These are phyloP conservation scores for Polyploca ridens DNA, from an alignment of 2,888 invertebrate species.

Conservation along the genomic window DNA sequence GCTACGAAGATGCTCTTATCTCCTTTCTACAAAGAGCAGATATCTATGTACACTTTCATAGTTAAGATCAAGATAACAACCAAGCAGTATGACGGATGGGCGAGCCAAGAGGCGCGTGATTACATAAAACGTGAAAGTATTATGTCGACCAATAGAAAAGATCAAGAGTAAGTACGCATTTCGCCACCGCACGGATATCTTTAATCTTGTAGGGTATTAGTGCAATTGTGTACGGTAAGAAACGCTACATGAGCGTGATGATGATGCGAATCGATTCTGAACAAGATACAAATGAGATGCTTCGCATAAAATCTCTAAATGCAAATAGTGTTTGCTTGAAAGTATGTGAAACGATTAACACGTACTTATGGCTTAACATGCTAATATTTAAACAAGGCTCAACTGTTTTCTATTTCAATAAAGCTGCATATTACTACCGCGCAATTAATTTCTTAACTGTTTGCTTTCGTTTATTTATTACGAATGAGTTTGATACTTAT, in stretches of 20 bases:
- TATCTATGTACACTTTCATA: slow-evolving; percentile 65
- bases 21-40: slow-evolving; percentile 58
- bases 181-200: slow-evolving; percentile 38
- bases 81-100: slow-evolving; percentile 69
- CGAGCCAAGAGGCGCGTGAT: slow-evolving; percentile 66
- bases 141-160: slow-evolving; percentile 68
- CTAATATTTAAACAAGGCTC: not conserved
- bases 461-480: not conserved
- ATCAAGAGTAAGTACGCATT: slow-evolving; percentile 55
- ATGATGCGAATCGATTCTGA: slow-evolving; percentile 23
- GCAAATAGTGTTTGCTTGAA: not conserved
- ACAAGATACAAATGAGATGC: not conserved
- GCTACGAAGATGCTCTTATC: slow-evolving; percentile 44
- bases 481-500: too few relatives aligned
- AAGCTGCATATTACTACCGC: not conserved
- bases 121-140: slow-evolving; percentile 77
- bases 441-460: not conserved
- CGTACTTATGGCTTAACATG: not conserved
- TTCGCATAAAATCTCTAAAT: not conserved
- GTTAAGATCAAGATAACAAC: slow-evolving; percentile 69
- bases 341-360: not conserved
- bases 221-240: slow-evolving; percentile 32
- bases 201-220: slow-evolving; percentile 43
- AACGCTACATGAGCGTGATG: slow-evolving; percentile 36
- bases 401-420: slow-evolving; percentile 1